Base-by-base conservation (phyloP, 2,797 vertebrate genomes). In the Phoxinus dragarum region DNA sequence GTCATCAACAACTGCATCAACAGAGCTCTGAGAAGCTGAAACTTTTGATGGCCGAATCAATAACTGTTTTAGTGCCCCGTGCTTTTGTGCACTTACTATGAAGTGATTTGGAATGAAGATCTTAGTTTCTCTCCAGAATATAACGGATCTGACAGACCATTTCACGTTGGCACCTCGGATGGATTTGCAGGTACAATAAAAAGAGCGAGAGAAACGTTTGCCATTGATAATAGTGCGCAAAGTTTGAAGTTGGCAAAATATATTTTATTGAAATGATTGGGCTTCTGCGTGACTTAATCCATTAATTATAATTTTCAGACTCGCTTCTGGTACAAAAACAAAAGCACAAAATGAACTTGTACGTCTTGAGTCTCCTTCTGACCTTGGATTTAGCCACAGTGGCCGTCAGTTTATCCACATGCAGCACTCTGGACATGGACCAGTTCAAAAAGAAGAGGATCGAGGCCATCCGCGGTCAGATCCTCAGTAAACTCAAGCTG, bases 401-500 rank as follows among this genome's bases (percentile, higher is more conserved):
- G 92, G 96, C 97, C 89, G 91, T 97, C 89, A 95, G 96, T 88
- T 90, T 99, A 93, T 99, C 98, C 92, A 99, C 98, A 90, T 99
- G 98, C 96, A 99, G 97, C 93, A 97, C 97, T 71, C 94, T 99
- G 91, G 97, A 99, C 91, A 98, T 98, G 96, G 97, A 99, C 36
- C 97, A 98, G 94, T 98, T 99, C 89, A 97, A 95, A 96, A 96
- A 96, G 90, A 99, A 97, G 94, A 95, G 98, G 93, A 98, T 99
- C 92, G 95, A 98, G 92, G 98, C 98, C 21, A 97, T 99, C 92
- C 95, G 97, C 86, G 98, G 97, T 67, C 98, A 99, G 94, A 99
- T 99, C 91, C 93, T 99, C 89, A 99, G 98, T 94, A 99, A 99
- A 84, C 95, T 99, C 91, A 99, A 99, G 93, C 97, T 99, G 91